Evolutionary conservation across 2,888 invertebrate genomes (phyloP), one percentile per base, ranked within the genome.

Genomic region (Dinocampus coccinellae): DNA sequence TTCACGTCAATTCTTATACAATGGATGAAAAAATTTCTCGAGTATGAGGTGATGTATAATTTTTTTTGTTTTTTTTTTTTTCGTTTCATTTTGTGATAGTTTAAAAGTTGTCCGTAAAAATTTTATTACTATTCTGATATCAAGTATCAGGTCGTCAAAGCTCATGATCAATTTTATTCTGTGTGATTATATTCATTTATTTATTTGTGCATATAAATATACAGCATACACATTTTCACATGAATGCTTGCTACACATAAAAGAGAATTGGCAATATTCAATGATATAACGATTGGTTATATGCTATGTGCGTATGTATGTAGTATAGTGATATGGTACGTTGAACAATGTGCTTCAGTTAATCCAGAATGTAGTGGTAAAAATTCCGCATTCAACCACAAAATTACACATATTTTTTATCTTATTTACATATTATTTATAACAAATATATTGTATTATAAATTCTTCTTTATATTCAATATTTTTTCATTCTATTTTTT

Each of bases 21-120:
- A 29, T 29, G 7, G 29, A 29, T 4, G 7, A 29, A 29, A 4
- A 29, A 76, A 70, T 53, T 70, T 65, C 53, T 65, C 34, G 11
- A 16, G 36, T 26, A 42, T 29, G 33, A 60, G 42, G 11, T 11
- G 29, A 29, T 52, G 52, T 10, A 16, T 7, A 61, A 16, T 26
- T 11, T 20, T 47, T 39, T 26, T 55, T 57, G 13, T 22, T 22
- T 66, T n/a, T 33, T 24, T 57, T 22, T 33, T 39, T n/a, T n/a
- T 39, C 39, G n/a, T n/a, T n/a, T n/a, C n/a, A n/a, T n/a, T 39
- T n/a, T n/a, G n/a, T 13, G 39, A n/a, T 1, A 39, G 3, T n/a
- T 11, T n/a, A 39, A 11, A 39, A 13, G 39, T 39, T 13, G n/a
- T 39, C 2, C 3, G n/a, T 39, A n/a, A 39, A 39, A 39, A 39